Percentiles rank a stretch among this genome's conserved stretches.
These are phyloP conservation scores for Brachionus rotundiformis DNA, from an alignment of 1,140 invertebrate genomes.

Conservation along the genomic window DNA sequence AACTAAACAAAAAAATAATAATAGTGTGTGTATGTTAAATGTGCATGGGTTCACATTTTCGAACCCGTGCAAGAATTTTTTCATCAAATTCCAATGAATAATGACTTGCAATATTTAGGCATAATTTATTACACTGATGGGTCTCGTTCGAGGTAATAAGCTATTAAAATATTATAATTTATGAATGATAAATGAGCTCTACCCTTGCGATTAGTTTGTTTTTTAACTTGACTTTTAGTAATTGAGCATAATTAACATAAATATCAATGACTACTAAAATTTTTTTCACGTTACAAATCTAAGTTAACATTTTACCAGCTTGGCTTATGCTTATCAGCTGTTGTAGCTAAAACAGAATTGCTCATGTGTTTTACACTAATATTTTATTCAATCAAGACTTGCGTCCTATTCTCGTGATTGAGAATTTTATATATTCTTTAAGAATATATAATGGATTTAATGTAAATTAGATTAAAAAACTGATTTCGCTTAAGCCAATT, in stretches of 20 bases:
- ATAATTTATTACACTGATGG: not conserved
- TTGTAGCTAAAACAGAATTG: not conserved
- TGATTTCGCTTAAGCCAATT: not conserved
- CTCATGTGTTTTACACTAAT: slow-evolving; percentile 7
- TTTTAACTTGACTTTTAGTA: not conserved
- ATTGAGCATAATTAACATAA: not conserved
- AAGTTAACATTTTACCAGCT: not conserved
- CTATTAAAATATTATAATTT: not conserved
- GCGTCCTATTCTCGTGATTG: not conserved
- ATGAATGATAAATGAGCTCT: not conserved
- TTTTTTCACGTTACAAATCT: not conserved
- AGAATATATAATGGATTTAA: not conserved
- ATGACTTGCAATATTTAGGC: slow-evolving; percentile 23
- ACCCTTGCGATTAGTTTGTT: not conserved
- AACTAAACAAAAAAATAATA: not conserved
- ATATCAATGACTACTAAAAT: not conserved
- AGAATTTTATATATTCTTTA: not conserved
- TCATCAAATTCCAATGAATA: slow-evolving; percentile 13
- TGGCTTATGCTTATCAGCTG: not conserved
- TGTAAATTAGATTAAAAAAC: too few relatives aligned
- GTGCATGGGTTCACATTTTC: slow-evolving; percentile 46
- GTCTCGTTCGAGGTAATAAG: not conserved
- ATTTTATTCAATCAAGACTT: not conserved
- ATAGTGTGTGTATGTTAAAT: slow-evolving; percentile 36
- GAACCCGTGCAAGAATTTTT: slow-evolving; percentile 40